A percentile compares a stretch with the other conserved stretches of the same genome.
Evolutionary conservation across 2,888 invertebrate species (phyloP).

Genomic region (Sussaba pulchella): DNA sequence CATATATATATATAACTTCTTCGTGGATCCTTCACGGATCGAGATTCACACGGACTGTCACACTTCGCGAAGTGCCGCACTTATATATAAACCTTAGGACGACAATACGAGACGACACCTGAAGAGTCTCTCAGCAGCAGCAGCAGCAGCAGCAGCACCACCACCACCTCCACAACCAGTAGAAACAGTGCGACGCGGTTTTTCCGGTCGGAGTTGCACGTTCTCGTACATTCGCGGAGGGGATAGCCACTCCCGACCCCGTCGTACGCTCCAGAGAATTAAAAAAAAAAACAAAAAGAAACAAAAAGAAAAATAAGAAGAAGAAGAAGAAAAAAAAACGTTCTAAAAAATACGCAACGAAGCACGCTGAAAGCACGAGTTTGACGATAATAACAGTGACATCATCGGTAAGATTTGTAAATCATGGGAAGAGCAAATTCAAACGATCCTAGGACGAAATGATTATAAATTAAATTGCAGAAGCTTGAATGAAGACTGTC

Average conservation of each 20-base stretch:
- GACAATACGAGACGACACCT: conserved; percentile 34
- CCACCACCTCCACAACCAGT: too few species aligned
- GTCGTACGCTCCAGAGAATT: not conserved
- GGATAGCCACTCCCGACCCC: conserved; percentile 36
- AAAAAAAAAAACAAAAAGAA: too few species aligned
- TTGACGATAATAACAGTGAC: conserved; percentile 61
- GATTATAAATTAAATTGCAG: too few species aligned
- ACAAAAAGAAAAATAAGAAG: too few species aligned
- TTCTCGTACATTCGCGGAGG: not conserved
- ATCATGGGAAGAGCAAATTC: not conserved
- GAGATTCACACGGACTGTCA: conserved; percentile 44
- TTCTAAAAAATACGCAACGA: conserved; percentile 21
- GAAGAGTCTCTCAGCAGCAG: conserved; percentile 14
- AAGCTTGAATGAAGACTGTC: conserved; percentile 25
- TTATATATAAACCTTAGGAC: conserved; percentile 14
- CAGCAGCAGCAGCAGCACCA: not conserved
- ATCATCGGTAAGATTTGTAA: conserved; percentile 49
- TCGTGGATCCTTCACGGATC: not conserved
- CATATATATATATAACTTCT: not conserved
- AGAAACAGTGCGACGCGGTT: conserved; percentile 16
- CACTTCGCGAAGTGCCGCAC: conserved; percentile 23
- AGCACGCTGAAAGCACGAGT: conserved; percentile 7
- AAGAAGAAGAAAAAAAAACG: not conserved
- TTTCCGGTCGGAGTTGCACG: not conserved
- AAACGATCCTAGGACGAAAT: too few species aligned